A percentile compares a stretch with the other conserved stretches of the same genome.
phyloP scores from a whole-genome alignment of 2,888 invertebrate genomes.

The Andricus quercusramuli region DNA sequence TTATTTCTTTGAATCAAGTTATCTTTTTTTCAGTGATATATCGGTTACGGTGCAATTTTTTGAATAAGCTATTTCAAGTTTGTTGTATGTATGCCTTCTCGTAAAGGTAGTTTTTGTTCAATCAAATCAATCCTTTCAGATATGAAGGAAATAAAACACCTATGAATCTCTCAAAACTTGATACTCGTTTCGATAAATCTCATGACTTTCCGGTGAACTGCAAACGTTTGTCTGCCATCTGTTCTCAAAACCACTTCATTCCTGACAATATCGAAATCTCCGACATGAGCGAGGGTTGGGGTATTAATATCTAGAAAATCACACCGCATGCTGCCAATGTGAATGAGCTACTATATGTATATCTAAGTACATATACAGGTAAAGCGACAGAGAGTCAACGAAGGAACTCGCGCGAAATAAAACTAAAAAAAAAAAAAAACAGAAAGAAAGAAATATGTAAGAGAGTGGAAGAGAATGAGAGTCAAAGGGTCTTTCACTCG shows the following conservation, averaged over 20 bases:
- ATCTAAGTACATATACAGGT: not conserved
- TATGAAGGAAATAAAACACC: slow-evolving; percentile 4
- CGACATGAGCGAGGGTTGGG: slow-evolving; percentile 15
- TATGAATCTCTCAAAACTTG: slow-evolving; percentile 3
- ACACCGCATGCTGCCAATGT: slow-evolving; percentile 30
- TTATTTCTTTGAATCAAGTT: no score
- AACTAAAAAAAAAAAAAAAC: slow-evolving; percentile 21
- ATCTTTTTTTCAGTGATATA: no score
- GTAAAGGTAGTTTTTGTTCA: not conserved
- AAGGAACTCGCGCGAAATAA: slow-evolving; percentile 4
- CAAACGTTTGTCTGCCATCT: slow-evolving; percentile 38
- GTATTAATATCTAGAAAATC: slow-evolving; percentile 38
- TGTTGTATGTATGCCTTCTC: not conserved
- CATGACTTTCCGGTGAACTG: slow-evolving; percentile 37
- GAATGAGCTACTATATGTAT: slow-evolving; percentile 18
- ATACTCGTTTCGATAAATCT: slow-evolving; percentile 14
- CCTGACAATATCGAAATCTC: slow-evolving; percentile 39
- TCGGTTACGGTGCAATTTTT: no score
- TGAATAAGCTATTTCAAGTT: not conserved
- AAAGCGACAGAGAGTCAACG: slow-evolving; percentile 10
- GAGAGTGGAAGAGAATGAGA: slow-evolving; percentile 57
- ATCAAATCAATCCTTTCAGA: not conserved
- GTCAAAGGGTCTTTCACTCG: slow-evolving; percentile 60
- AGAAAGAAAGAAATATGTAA: slow-evolving; percentile 47
- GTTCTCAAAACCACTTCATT: slow-evolving; percentile 34